These are phyloP conservation scores for Latrodectus geometricus DNA, from an alignment of 1,140 invertebrate species.

Conservation along the genomic window DNA sequence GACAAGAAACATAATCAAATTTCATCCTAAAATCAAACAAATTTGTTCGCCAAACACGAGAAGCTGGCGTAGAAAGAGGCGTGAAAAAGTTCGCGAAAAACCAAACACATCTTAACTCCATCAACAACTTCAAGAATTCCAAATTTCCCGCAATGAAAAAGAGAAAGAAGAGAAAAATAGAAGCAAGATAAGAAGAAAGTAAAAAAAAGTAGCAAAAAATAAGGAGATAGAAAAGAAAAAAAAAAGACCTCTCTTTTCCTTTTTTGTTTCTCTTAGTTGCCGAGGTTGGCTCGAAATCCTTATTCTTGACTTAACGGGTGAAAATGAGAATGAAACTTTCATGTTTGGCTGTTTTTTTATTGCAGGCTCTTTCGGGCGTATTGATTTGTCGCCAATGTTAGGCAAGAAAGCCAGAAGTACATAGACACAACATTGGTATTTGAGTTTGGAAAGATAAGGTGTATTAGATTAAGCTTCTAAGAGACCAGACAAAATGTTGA, in stretches of 20 bases:
- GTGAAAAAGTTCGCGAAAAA: conserved; percentile 53
- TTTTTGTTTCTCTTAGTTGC: conserved; percentile 3
- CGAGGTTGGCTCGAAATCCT: conserved; percentile 22
- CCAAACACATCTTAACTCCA: conserved; percentile 59
- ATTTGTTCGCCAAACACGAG: conserved; percentile 59
- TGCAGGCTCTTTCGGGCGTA: conserved; percentile 19
- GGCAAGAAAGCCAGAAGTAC: not conserved
- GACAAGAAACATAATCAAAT: conserved; percentile 58
- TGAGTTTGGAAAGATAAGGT: too few relatives aligned
- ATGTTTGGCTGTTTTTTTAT: conserved; percentile 26
- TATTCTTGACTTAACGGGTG: conserved; percentile 59
- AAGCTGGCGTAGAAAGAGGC: not conserved
- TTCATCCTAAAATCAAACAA: conserved; percentile 58
- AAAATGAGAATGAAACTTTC: conserved; percentile 62
- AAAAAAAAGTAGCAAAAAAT: not conserved
- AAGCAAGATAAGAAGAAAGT: conserved; percentile 4
- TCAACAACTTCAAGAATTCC: conserved; percentile 51
- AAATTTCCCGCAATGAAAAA: conserved; percentile 53
- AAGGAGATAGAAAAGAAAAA: not conserved
- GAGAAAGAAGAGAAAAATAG: conserved; percentile 1
- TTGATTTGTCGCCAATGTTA: conserved; percentile 55
- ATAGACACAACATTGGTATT: too few relatives aligned
- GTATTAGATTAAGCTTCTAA: too few relatives aligned
- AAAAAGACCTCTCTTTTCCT: conserved; percentile 2
- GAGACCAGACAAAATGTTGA: too few relatives aligned